These are phyloP conservation scores for Poecilia wingei DNA, from an alignment of 2,797 vertebrate genomes.

Conservation along the genomic window DNA sequence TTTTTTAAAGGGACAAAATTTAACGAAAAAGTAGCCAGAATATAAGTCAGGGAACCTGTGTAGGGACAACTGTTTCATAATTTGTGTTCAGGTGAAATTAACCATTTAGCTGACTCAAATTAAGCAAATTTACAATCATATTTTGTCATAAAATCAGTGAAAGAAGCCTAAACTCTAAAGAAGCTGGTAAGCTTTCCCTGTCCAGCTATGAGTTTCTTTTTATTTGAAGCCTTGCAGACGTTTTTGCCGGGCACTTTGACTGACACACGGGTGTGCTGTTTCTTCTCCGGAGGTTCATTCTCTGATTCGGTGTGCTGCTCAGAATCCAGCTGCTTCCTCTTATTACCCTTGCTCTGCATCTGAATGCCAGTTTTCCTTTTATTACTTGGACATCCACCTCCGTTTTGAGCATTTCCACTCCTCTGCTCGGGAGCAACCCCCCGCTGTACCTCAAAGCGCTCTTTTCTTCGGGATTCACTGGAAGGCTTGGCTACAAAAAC, in stretches of 20 bases:
- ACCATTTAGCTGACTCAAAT: not conserved
- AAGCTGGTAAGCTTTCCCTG: slow-evolving; percentile 91
- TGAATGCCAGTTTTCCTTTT: slow-evolving; percentile 69
- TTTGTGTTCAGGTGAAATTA: not conserved
- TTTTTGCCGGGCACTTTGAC: slow-evolving; percentile 66
- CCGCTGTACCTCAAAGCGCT: slow-evolving; percentile 40
- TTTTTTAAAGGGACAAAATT: not conserved
- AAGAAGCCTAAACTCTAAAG: slow-evolving; percentile 83
- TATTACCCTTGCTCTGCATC: slow-evolving; percentile 77
- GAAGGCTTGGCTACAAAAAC: slow-evolving; percentile 56
- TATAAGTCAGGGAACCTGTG: not conserved
- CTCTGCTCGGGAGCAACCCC: slow-evolving; percentile 72
- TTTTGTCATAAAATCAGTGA: not conserved
- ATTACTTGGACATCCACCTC: slow-evolving; percentile 57
- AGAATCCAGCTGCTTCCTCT: slow-evolving; percentile 86
- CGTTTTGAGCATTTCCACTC: slow-evolving; percentile 81
- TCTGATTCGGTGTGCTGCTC: slow-evolving; percentile 76
- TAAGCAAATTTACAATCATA: not conserved
- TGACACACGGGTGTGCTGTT: slow-evolving; percentile 66
- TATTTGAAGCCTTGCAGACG: slow-evolving; percentile 72
- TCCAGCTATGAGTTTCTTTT: slow-evolving; percentile 87
- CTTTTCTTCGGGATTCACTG: slow-evolving; percentile 42
- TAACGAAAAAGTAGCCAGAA: not conserved
- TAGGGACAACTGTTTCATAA: not conserved
- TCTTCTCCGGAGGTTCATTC: slow-evolving; percentile 83